These are phyloP conservation scores for Vulpes ferrilata DNA, from an alignment of 2,113 vertebrate genomes.

Conservation along the genomic window DNA sequence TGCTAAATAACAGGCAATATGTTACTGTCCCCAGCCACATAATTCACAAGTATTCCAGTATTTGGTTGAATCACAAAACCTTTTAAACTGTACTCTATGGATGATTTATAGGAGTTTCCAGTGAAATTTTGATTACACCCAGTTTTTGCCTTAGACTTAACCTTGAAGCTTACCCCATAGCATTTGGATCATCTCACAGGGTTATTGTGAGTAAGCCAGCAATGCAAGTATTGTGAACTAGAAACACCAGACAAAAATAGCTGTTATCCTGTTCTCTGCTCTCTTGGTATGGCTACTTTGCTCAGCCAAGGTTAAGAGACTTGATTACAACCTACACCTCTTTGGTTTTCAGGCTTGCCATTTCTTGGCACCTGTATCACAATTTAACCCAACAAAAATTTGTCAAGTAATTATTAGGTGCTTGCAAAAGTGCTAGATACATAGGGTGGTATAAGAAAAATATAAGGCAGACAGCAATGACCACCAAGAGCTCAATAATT, in stretches of 20 bases:
- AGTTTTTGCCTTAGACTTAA: background rate
- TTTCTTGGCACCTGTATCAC: background rate
- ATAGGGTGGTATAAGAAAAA: background rate
- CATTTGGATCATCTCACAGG: background rate
- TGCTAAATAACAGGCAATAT: background rate
- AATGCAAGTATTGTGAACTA: background rate
- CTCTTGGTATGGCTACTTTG: background rate
- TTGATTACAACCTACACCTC: background rate
- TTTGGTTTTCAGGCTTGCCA: background rate
- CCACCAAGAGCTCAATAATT: background rate
- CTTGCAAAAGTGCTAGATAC: background rate
- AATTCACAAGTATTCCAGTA: background rate
- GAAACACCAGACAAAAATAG: slow-evolving; percentile 35
- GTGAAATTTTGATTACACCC: background rate
- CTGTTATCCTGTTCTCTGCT: background rate
- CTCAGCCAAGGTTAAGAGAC: slow-evolving; percentile 37
- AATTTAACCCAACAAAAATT: background rate
- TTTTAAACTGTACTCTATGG: background rate
- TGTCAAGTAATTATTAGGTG: background rate
- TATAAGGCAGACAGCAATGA: background rate
- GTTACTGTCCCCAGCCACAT: background rate
- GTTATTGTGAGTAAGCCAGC: background rate
- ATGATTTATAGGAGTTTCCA: background rate
- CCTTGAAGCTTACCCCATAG: background rate
- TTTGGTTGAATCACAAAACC: slow-evolving; percentile 10